A percentile compares a stretch with the other conserved stretches of the same genome.
Evolutionary conservation across 2,888 invertebrate genomes (phyloP).

Genomic region (Crocallis elinguaria): DNA sequence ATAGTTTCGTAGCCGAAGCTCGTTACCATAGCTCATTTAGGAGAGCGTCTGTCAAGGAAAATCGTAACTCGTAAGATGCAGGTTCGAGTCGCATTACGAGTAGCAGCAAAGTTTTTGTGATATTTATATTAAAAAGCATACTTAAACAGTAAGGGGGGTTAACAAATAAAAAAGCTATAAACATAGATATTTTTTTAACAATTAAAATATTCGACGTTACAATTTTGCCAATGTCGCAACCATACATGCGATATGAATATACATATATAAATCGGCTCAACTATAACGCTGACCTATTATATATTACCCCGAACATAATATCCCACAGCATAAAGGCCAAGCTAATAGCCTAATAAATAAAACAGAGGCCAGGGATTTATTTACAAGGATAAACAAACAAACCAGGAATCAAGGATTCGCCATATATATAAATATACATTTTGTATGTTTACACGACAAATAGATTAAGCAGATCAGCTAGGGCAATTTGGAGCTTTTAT

Average conservation of each 20-base stretch:
- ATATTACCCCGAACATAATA: background rate
- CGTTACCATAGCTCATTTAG: no score
- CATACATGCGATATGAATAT: background rate
- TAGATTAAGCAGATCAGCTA: constrained; percentile 7
- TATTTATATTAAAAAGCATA: no score
- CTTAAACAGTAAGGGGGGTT: no score
- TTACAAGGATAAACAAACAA: constrained; percentile 26
- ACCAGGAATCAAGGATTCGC: constrained; percentile 15
- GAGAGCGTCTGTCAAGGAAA: no score
- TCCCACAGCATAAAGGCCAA: constrained; percentile 8
- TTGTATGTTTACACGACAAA: background rate
- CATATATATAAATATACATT: constrained; percentile 8
- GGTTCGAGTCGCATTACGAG: no score
- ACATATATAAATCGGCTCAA: no score
- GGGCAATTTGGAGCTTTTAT: background rate
- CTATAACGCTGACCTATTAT: background rate
- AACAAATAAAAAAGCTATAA: no score
- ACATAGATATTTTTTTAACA: no score
- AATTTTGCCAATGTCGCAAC: background rate
- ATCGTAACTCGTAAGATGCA: no score
- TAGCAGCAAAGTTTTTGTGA: no score
- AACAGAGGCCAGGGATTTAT: constrained; percentile 24
- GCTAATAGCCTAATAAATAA: constrained; percentile 32
- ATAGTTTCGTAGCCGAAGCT: no score
- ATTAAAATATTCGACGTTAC: no score